Percentiles rank a stretch among this genome's conserved stretches.
These are phyloP conservation scores for Chirona hameri DNA, from an alignment of 2,888 invertebrate genomes.

Conservation along the genomic window DNA sequence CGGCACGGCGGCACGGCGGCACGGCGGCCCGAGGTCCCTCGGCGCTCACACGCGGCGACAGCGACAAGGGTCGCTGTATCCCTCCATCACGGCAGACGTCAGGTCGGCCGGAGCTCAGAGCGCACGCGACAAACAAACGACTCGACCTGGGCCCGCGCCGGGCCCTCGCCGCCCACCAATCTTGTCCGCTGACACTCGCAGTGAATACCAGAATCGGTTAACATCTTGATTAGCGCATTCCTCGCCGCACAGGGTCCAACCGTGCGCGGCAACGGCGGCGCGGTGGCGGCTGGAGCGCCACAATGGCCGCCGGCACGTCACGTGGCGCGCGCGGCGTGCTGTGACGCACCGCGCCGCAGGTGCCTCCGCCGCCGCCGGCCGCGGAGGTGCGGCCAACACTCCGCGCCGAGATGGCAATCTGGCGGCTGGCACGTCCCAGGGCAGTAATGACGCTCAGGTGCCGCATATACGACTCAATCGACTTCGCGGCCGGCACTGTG, in stretches of 20 bases:
- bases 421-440: background rate
- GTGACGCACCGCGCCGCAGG: background rate
- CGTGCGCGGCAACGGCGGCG: background rate
- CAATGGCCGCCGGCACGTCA: background rate
- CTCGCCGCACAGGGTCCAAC: background rate
- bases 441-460: background rate
- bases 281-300: background rate
- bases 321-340: background rate
- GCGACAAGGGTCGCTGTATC: background rate
- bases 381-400: background rate
- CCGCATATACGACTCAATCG: background rate
- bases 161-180: background rate
- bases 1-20: no score
- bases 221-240: background rate
- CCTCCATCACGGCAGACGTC: background rate
- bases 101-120: background rate
- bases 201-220: background rate
- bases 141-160: background rate
- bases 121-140: constrained; percentile 4
- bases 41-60: no score
- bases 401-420: background rate
- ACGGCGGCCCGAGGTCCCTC: no score
- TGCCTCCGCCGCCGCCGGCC: background rate
- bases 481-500: background rate
- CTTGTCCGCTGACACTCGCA: background rate